Base-by-base conservation (phyloP, 1,140 invertebrate genomes). In the Drepana arcuata region DNA sequence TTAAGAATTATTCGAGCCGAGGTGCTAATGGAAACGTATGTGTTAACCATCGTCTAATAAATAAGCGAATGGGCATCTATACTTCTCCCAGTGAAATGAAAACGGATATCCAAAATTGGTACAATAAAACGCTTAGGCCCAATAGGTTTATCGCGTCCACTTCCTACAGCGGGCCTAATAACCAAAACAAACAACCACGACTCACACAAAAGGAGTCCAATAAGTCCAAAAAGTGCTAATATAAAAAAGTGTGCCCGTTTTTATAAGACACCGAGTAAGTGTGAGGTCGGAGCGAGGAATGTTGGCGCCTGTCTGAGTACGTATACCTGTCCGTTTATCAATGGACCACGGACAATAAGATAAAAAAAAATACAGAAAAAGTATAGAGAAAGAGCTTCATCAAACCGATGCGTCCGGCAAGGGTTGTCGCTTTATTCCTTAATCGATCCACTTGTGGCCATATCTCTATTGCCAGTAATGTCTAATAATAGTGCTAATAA, bases 241-340 rank as follows among this genome's bases (percentile, higher is more conserved):
- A 79, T 66, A 78, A 82, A 80, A 82, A 79, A 73, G 58, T 66
- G 64, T 75, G 71, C 64, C 59, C 61, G 69, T 75, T 79, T 79
- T 77, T 75, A 72, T 78, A 73, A 62, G 56, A 59, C 61, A 61
- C 59, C 73, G 62, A 79, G 71, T 70, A 73, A 81, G 77, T 81
- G 77, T 81, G 77, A 81, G 74, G 77, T 81, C 78, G 78, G 49
- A 57, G 54, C 74, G 69, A 73, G 74, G 78, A 82, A 82, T 82
- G 78, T 82, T 82, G 78, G 78, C 74, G 78, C 78, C 78, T 67
- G 74, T 79, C 78, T 79, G 74, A 82, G 78, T 82, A 81, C 74
- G 65, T 77, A 78, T 82, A 82, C 78, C 78, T 82, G 78, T 82
- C 66, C 68, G 66, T 75, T 82, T 82, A 82, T 82, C 78, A 82